Evolutionary conservation across 2,888 invertebrate species (phyloP).

Genomic region (Nipponacmea schrenckii): DNA sequence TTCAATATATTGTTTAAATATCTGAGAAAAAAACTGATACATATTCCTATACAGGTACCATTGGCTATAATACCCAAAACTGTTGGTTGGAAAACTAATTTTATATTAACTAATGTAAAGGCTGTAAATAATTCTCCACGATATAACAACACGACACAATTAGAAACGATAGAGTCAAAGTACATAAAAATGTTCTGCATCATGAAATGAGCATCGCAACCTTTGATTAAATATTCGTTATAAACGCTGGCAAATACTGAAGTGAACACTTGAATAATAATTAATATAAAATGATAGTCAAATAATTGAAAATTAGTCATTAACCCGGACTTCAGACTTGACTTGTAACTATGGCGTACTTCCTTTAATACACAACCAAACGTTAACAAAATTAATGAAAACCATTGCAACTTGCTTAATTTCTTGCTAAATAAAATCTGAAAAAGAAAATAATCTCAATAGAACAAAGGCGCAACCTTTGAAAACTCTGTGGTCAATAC

Average conservation of each 20-base stretch:
- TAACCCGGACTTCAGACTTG: background rate
- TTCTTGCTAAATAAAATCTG: conserved; percentile 88
- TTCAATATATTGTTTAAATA: conserved; percentile 94
- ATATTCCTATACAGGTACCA: conserved; percentile 90
- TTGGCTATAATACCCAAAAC: conserved; percentile 86
- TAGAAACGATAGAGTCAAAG: conserved; percentile 91
- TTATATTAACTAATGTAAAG: conserved; percentile 70
- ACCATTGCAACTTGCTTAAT: conserved; percentile 85
- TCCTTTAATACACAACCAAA: conserved; percentile 92
- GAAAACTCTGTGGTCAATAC: too few relatives aligned
- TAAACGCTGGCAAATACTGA: conserved; percentile 96
- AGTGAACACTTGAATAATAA: conserved; percentile 80
- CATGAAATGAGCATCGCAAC: conserved; percentile 86
- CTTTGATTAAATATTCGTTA: conserved; percentile 92
- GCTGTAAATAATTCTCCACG: conserved; percentile 76
- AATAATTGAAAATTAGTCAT: background rate
- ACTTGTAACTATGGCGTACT: conserved; percentile 65
- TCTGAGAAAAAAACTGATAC: conserved; percentile 92
- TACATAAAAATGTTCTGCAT: conserved; percentile 97
- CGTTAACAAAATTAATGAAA: conserved; percentile 86
- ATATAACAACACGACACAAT: conserved; percentile 77
- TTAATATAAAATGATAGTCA: conserved; percentile 33
- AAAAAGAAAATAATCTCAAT: conserved; percentile 20
- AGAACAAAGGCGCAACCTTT: too few relatives aligned
- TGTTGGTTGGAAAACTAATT: conserved; percentile 70